These are phyloP conservation scores for Petrolisthes manimaculis DNA, from an alignment of 2,888 invertebrate genomes.

Conservation along the genomic window DNA sequence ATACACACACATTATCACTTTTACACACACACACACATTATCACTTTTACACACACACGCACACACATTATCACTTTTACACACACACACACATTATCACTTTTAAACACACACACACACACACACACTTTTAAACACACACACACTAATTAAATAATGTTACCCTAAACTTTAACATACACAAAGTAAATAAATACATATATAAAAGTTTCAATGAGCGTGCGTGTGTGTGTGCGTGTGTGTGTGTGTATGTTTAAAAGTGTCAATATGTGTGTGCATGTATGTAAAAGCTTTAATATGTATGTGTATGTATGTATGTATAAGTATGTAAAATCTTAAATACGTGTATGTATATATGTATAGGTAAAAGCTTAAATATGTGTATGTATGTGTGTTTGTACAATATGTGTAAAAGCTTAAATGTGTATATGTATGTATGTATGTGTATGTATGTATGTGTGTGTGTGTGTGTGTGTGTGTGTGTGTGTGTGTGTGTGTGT, in stretches of 20 bases:
- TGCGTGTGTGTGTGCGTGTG: too few relatives aligned
- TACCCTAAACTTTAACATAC: background rate
- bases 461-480: background rate
- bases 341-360: too few relatives aligned
- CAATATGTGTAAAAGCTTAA: too few relatives aligned
- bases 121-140: background rate
- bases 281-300: too few relatives aligned
- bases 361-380: too few relatives aligned
- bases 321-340: too few relatives aligned
- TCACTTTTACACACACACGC: background rate
- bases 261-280: too few relatives aligned
- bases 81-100: background rate
- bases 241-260: too few relatives aligned
- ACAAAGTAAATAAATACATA: background rate
- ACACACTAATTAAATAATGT: background rate
- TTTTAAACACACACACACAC: background rate
- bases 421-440: background rate
- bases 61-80: background rate
- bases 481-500: slow-evolving; percentile 1
- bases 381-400: too few relatives aligned
- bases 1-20: background rate
- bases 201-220: too few relatives aligned
- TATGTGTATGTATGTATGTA: too few relatives aligned
- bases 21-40: background rate
- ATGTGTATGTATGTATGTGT: background rate